Evolutionary conservation across 2,888 invertebrate species (phyloP), one percentile per base, ranked within the genome.

Genomic region (Hypselothyrea guttata): DNA sequence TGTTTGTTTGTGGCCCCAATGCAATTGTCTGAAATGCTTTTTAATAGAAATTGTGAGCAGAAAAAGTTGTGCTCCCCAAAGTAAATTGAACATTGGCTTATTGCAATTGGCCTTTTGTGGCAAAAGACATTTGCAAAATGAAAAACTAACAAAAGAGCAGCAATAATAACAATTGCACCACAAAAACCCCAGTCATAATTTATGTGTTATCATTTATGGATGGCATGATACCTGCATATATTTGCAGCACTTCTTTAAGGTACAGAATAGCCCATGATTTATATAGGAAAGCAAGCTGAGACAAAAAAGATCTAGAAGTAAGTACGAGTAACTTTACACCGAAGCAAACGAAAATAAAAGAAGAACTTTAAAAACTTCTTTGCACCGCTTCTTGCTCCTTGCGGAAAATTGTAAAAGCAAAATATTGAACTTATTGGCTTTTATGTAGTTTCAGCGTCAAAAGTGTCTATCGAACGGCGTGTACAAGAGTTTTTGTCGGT

Each of bases 381-480:
- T 57, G 0, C 41, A 7, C 22, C n/a, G 11, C 18, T 34, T 33
- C 35, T 12, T 13, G 12, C 47, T 30, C 31, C 27, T 12, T 48
- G 40, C 27, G 38, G 54, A 55, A 78, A 64, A 75, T 59, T 66
- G 70, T 62, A 81, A 84, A 76, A 78, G 67, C 77, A 83, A 84
- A 85, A 81, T 85, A 78, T 86, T 85, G 86, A 81, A 86, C 79
- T 85, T 81, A 81, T 81, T 81, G 86, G 79, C 79, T 81, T 85
- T 86, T 71, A 64, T 83, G 73, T 72, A 83, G 78, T 79, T 84
- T 63, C 60, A 60, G 83, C 84, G 51, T 57, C 56, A 78, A 82
- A 77, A 77, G 82, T 77, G 77, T 73, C 66, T 81, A 65, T 61
- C 44, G 53, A 41, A 38, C 30, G 58, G 47, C 45, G 31, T 57